A percentile compares a stretch with the other conserved stretches of the same genome.
Evolutionary conservation across 2,888 invertebrate genomes (phyloP).

Genomic region (Rhingia campestris): DNA sequence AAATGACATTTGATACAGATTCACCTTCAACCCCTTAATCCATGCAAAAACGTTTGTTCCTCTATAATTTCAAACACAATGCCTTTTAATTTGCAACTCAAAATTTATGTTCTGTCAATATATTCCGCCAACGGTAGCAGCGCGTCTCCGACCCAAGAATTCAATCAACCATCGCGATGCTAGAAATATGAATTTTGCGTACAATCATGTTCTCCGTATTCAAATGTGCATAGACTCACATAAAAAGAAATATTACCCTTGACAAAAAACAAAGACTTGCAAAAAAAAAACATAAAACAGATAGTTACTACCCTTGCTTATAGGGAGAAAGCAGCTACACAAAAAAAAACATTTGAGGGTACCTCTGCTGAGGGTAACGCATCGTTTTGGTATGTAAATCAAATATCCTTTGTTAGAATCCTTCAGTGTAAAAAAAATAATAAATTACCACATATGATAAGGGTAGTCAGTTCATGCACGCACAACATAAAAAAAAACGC

Average conservation of each 20-base stretch:
- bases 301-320: conserved; percentile 65
- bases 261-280: conserved; percentile 56
- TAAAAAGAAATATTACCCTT: conserved; percentile 73
- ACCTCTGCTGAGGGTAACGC: conserved; percentile 76
- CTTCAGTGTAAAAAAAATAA: conserved; percentile 79
- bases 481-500: conserved; percentile 78
- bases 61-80: conserved; percentile 74
- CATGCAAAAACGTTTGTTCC: conserved; percentile 36
- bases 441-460: conserved; percentile 82
- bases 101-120: conserved; percentile 63
- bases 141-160: conserved; percentile 33
- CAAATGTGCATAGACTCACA: conserved; percentile 69
- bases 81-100: conserved; percentile 74
- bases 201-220: conserved; percentile 61
- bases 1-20: conserved; percentile 68
- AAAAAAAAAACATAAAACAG: conserved; percentile 58
- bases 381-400: conserved; percentile 83
- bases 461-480: conserved; percentile 75
- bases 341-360: conserved; percentile 59
- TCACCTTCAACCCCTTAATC: conserved; percentile 56
- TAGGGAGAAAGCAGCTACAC: conserved; percentile 19
- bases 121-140: conserved; percentile 50
- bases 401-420: conserved; percentile 80
- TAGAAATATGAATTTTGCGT: conserved; percentile 67
- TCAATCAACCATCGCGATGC: conserved; percentile 71